A percentile compares a stretch with the other conserved stretches of the same genome.
Conservation (phyloP, 2,888 invertebrate genomes). For the Agonopterix alstromeriana region DNA sequence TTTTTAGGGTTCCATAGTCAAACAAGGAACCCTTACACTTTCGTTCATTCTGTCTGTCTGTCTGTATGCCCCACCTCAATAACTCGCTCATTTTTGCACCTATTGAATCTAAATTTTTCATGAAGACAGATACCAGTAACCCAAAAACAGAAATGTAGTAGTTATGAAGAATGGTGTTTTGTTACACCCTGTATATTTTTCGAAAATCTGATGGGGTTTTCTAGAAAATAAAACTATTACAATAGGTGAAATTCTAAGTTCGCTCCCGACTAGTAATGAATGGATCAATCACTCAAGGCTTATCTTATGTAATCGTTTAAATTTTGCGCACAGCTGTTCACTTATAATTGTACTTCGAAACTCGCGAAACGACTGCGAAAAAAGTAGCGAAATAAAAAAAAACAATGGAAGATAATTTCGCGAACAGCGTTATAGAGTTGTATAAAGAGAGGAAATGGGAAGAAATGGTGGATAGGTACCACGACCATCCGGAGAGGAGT, state of each 20-base stretch:
- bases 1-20: too few relatives aligned
- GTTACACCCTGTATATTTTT: too few relatives aligned
- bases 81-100: too few relatives aligned
- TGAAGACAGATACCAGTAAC: too few relatives aligned
- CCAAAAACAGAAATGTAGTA: too few relatives aligned
- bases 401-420: constrained; percentile 55
- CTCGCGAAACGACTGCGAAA: neutral
- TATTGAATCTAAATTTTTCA: too few relatives aligned
- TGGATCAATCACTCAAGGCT: constrained; percentile 24
- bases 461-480: constrained; percentile 56
- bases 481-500: constrained; percentile 67
- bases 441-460: constrained; percentile 66
- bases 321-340: constrained; percentile 15
- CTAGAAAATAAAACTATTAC: too few relatives aligned
- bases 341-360: constrained; percentile 27
- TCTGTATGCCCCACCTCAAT: too few relatives aligned
- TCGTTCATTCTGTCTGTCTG: too few relatives aligned
- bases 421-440: constrained; percentile 46
- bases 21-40: too few relatives aligned
- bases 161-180: too few relatives aligned
- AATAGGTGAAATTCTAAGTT: constrained; percentile 14
- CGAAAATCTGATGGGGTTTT: too few relatives aligned
- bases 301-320: constrained; percentile 22
- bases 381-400: neutral
- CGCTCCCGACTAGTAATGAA: constrained; percentile 24